Percentiles rank a stretch among this genome's conserved stretches.
These are phyloP conservation scores for Cephus runcator DNA, from an alignment of 2,888 invertebrate species.

Conservation along the genomic window DNA sequence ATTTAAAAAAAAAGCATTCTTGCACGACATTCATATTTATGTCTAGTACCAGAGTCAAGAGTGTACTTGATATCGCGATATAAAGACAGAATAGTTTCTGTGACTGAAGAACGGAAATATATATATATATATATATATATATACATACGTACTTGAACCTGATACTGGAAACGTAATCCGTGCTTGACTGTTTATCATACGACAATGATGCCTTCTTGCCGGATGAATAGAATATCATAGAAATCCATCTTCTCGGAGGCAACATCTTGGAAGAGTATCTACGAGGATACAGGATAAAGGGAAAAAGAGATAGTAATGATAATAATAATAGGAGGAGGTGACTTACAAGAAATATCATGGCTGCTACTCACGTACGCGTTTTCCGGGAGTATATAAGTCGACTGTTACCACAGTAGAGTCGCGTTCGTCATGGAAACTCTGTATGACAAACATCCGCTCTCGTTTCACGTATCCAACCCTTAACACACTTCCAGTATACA, in stretches of 20 bases:
- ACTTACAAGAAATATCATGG: conserved; percentile 28
- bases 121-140: no score
- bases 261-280: conserved; percentile 4
- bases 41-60: neutral
- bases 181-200: neutral
- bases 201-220: neutral
- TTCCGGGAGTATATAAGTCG: conserved; percentile 32
- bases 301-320: neutral
- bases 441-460: conserved; percentile 31
- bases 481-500: conserved; percentile 15
- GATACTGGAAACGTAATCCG: neutral
- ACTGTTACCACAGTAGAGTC: conserved; percentile 36
- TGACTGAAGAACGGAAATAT: neutral
- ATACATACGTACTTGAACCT: neutral
- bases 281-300: neutral
- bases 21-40: neutral
- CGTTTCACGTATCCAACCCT: conserved; percentile 31
- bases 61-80: neutral
- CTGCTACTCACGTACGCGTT: conserved; percentile 40
- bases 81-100: neutral
- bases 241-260: conserved; percentile 2
- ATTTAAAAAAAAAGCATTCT: neutral
- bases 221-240: neutral
- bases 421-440: conserved; percentile 37
- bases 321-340: neutral